Conservation (phyloP, 1,140 invertebrate genomes). For the Polyergus mexicanus region DNA sequence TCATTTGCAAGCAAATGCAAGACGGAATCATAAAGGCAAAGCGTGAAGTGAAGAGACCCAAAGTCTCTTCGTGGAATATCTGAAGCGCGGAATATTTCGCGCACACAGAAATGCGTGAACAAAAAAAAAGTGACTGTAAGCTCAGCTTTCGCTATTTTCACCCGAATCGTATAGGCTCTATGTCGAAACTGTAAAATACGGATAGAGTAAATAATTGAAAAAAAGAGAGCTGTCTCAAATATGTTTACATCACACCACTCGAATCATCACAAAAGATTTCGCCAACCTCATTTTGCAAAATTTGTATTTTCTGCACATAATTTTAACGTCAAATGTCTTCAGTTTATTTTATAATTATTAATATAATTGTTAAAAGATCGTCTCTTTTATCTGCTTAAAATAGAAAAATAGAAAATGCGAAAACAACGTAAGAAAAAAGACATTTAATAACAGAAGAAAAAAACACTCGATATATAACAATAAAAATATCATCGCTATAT, state of each 20-base stretch:
- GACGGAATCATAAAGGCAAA: conserved; percentile 29
- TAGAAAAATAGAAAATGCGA: neutral
- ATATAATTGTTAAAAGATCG: neutral
- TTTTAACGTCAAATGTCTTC: neutral
- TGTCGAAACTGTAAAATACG: neutral
- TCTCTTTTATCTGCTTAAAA: neutral
- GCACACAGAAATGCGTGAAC: conserved; percentile 19
- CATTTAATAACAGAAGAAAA: neutral
- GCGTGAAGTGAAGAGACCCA: conserved; percentile 6
- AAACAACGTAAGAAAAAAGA: neutral
- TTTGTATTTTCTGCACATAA: neutral
- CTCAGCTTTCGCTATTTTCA: conserved; percentile 9
- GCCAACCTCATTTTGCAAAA: conserved; percentile 4
- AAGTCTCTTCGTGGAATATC: conserved; percentile 28
- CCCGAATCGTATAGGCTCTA: neutral
- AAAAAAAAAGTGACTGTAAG: neutral
- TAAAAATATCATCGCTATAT: neutral
- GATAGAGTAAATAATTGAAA: neutral
- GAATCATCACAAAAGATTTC: neutral
- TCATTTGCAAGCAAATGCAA: conserved; percentile 26
- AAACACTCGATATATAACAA: neutral
- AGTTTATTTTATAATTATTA: neutral
- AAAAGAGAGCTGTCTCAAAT: neutral
- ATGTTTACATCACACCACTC: neutral
- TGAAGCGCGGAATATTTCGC: conserved; percentile 3